phyloP scores from a whole-genome alignment of 2,113 vertebrate species.

The Empidonax traillii region DNA sequence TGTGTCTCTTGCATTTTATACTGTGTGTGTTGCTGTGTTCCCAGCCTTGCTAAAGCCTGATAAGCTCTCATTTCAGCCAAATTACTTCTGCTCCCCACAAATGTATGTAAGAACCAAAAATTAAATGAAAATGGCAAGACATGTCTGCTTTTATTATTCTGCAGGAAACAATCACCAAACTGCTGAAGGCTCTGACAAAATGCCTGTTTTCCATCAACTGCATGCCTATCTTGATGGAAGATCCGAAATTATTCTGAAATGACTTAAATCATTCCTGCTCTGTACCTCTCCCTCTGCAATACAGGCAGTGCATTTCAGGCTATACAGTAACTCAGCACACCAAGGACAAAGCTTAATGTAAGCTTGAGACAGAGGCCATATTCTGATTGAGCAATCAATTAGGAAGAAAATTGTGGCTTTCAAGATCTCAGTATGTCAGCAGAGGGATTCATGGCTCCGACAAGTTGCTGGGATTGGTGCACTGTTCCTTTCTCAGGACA shows the following conservation, averaged over 20 bases:
- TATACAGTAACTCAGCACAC: slow-evolving; percentile 42
- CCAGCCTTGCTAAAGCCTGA: slow-evolving; percentile 11
- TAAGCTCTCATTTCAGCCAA: slow-evolving; percentile 20
- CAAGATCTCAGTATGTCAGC: slow-evolving; percentile 40
- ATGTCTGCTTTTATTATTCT: slow-evolving; percentile 28
- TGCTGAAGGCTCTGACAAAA: slow-evolving; percentile 51
- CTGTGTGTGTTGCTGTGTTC: neutral
- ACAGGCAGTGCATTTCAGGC: slow-evolving; percentile 27
- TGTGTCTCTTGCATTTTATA: slow-evolving; percentile 11
- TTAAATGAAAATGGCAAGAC: slow-evolving; percentile 47
- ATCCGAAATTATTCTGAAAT: slow-evolving; percentile 9
- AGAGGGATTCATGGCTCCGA: slow-evolving; percentile 26
- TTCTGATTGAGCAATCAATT: slow-evolving; percentile 72
- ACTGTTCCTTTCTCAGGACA: slow-evolving; percentile 54
- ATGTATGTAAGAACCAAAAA: slow-evolving; percentile 29
- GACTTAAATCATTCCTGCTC: neutral
- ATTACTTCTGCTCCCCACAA: slow-evolving; percentile 48
- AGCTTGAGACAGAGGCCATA: slow-evolving; percentile 61
- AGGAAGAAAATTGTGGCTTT: slow-evolving; percentile 71
- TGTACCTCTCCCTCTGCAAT: neutral
- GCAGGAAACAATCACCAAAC: neutral
- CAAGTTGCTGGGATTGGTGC: slow-evolving; percentile 33
- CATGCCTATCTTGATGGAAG: neutral
- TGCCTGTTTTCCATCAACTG: slow-evolving; percentile 42
- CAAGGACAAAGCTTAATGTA: slow-evolving; percentile 67